Evolutionary conservation across 2,888 invertebrate species (phyloP), one percentile per base, ranked within the genome.

Genomic region (Tipula unca): DNA sequence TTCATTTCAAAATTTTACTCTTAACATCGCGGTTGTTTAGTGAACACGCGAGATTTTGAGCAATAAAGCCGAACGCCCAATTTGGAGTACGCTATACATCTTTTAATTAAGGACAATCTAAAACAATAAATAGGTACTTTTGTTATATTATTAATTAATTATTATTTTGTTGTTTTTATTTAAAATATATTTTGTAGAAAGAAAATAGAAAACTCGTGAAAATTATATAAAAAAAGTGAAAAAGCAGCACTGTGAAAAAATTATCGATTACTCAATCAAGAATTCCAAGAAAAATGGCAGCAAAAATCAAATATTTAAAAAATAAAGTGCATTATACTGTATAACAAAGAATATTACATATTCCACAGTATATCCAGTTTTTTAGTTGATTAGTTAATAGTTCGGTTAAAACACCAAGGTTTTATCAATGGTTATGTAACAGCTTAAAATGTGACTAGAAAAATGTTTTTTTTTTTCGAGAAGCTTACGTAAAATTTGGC

Each of bases 131-230:
- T 88, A 88, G 89, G 87, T 86, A 88, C 87, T 86, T 88, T 87
- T 85, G 86, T 87, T 88, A 89, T 90, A 89, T 89, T 89, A 89
- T 90, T 89, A 89, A 90, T 89, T 89, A 89, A 88, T 89, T 90
- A 90, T 89, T 87, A 89, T 89, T 89, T 88, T 90, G 88, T 89
- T 89, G 89, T 90, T 90, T 90, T 89, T 89, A 89, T 89, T n/a
- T n/a, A n/a, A n/a, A 89, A 89, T 69, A 69, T 69, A 69, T 25
- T 69, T 69, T 69, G 69, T 69, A 69, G 69, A 69, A 69, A 25
- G 25, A 69, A 69, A 69, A 69, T 69, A 69, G 25, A 3, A 25
- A 69, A 69, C 8, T 0, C 13, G 10, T 69, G 69, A 69, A 69
- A 25, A 10, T 25, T 20, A 17, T 54, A 20, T 13, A 54, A 54